A percentile compares a stretch with the other conserved stretches of the same genome.
These are phyloP conservation scores for Sisor rabdophorus DNA, from an alignment of 2,113 vertebrate genomes.

Conservation along the genomic window DNA sequence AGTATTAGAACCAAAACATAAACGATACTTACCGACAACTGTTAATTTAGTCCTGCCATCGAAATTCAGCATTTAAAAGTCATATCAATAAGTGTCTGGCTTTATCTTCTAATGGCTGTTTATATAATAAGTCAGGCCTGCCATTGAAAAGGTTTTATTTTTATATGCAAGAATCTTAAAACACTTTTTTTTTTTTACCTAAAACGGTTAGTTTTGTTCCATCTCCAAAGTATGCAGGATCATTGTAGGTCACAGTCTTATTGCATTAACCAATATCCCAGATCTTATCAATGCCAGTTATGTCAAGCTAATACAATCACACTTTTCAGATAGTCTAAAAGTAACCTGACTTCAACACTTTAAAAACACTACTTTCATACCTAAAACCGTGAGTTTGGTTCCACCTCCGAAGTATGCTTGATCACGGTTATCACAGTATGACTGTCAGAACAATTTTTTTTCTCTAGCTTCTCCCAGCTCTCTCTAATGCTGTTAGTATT, in stretches of 20 bases:
- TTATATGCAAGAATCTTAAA: too few relatives aligned
- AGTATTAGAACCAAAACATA: background rate
- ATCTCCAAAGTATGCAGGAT: constrained; percentile 46
- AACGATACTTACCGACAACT: constrained; percentile 62
- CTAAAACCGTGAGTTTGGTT: constrained; percentile 50
- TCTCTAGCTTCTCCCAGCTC: background rate
- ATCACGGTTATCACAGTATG: constrained; percentile 41
- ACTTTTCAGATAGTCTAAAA: background rate
- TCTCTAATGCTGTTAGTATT: background rate
- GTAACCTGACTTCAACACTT: background rate
- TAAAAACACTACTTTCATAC: constrained; percentile 33
- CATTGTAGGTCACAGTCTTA: constrained; percentile 38
- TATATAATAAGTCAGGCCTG: background rate
- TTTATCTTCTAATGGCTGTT: background rate
- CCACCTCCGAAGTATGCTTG: constrained; percentile 46
- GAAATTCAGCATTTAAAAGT: constrained; percentile 50
- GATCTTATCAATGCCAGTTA: background rate
- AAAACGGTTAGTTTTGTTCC: constrained; percentile 55
- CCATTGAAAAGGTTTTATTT: too few relatives aligned
- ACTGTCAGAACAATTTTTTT: constrained; percentile 4
- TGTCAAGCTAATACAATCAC: background rate
- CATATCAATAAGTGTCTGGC: constrained; percentile 33
- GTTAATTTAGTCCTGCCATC: constrained; percentile 65
- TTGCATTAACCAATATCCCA: constrained; percentile 11
- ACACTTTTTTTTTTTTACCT: constrained; percentile 42